Conservation (phyloP, 2,113 vertebrate genomes). For the Equus przewalskii region DNA sequence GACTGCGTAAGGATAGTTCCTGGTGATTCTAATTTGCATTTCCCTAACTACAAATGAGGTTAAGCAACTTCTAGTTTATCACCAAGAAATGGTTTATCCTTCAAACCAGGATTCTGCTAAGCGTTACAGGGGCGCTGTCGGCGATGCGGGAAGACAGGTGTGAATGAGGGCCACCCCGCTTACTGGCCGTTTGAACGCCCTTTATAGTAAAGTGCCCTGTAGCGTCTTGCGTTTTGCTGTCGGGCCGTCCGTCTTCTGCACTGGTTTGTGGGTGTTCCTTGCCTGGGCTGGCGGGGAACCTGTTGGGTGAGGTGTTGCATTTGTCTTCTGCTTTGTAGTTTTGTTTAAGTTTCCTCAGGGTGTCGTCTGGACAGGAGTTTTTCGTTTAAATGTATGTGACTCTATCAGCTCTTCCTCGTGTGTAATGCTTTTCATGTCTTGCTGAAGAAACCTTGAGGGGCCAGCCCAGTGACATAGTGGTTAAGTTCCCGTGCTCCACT, state of each 20-base stretch:
- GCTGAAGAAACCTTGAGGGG: background rate
- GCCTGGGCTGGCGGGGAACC: fast-evolving
- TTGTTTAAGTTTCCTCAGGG: background rate
- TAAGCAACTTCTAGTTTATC: background rate
- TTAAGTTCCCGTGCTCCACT: no score
- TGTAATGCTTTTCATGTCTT: background rate
- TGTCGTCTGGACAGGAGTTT: background rate
- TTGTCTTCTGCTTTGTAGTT: background rate
- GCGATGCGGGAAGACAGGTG: background rate
- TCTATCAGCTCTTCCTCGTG: background rate
- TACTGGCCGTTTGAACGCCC: background rate
- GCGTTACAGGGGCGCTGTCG: no score
- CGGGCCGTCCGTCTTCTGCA: background rate
- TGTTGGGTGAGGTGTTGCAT: background rate
- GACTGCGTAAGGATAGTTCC: no score
- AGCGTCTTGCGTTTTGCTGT: fast-evolving
- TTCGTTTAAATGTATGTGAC: background rate
- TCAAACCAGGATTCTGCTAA: background rate
- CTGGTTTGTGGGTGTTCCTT: fast-evolving
- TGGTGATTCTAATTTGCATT: background rate
- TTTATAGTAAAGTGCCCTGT: background rate
- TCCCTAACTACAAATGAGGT: background rate
- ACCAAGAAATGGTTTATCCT: background rate
- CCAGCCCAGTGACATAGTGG: no score
- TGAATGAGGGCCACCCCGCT: background rate